A percentile compares a stretch with the other conserved stretches of the same genome.
Conservation (phyloP, 2,888 invertebrate species). For the Anarsia innoxiella region DNA sequence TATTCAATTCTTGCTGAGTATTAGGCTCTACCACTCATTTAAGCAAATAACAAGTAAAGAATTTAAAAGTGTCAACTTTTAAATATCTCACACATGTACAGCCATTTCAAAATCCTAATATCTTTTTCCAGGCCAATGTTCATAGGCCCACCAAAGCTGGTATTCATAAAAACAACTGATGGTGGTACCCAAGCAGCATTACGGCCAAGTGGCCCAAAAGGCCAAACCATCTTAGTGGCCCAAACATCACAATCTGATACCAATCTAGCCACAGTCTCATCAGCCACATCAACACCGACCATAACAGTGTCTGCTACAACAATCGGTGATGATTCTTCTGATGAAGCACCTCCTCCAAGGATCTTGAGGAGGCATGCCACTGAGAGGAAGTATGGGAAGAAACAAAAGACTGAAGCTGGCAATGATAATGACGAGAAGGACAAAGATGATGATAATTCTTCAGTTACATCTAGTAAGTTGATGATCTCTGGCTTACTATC, state of each 20-base stretch:
- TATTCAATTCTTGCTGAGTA: no score
- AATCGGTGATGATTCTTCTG: constrained; percentile 36
- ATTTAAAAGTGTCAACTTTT: no score
- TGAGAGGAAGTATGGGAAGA: constrained; percentile 64
- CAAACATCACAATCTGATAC: constrained; percentile 26
- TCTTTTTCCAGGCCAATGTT: constrained; percentile 68
- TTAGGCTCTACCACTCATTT: no score
- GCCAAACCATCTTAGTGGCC: constrained; percentile 64
- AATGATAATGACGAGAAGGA: constrained; percentile 38
- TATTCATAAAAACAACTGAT: constrained; percentile 67
- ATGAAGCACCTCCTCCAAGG: constrained; percentile 40
- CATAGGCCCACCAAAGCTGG: constrained; percentile 67
- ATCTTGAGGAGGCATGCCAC: constrained; percentile 44
- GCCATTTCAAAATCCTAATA: no score
- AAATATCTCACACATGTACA: no score
- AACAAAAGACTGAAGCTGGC: constrained; percentile 50
- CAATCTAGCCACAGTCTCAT: constrained; percentile 2
- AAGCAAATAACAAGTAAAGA: no score
- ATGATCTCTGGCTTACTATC: no score
- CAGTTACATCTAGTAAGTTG: constrained; percentile 45
- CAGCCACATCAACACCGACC: constrained; percentile 21
- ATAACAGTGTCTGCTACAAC: constrained; percentile 27
- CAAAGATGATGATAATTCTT: constrained; percentile 33
- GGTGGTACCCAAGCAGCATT: constrained; percentile 52
- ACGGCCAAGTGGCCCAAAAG: constrained; percentile 51